Base-by-base conservation (phyloP, 2,888 invertebrate genomes). In the Scaptomyza cyrtandrae region DNA sequence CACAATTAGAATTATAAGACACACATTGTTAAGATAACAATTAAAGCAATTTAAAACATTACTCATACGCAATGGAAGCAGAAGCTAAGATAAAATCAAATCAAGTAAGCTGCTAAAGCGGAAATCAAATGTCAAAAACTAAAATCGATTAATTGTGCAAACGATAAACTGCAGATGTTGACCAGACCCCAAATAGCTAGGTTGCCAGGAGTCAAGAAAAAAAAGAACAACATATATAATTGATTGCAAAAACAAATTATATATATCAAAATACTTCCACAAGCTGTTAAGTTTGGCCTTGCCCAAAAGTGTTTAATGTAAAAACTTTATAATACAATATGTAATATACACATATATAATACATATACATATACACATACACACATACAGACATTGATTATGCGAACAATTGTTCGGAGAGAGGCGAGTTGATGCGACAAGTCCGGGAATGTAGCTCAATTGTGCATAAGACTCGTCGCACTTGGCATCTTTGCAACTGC, bases 401-500 rank as follows among this genome's bases (percentile, higher is more conserved):
- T 62, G 63, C 74, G 69, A 54, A 72, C 86, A 90, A 89, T 90
- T 86, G 89, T 75, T 29, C 49, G 33, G 19, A 61, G 14, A 61
- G 14, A 83, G 53, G 14, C 9, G 64, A 52, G 71, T 67, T 58
- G 60, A 50, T 50, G 63, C 56, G 65, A 61, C 58, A 69, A 33
- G 59, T 49, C 43, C 43, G 58, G 60, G 58, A 75, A 80, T 83
- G 86, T 78, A 73, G 75, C 82, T 84, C 82, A 82, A 82, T 86
- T 86, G 87, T 73, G 72, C 57, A 70, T 61, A 76, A 72, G 59
- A 60, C 57, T 67, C 77, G 75, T 67, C 77, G 75, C 73, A 75
- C 73, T 71, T 79, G 78, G 64, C 62, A 71, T 70, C 69, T 76
- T 65, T 75, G 78, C 80, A 80, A 70, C 63, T 45, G 77, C 80